These are phyloP conservation scores for Dynastes tityus DNA, from an alignment of 2,888 invertebrate genomes.

Conservation along the genomic window DNA sequence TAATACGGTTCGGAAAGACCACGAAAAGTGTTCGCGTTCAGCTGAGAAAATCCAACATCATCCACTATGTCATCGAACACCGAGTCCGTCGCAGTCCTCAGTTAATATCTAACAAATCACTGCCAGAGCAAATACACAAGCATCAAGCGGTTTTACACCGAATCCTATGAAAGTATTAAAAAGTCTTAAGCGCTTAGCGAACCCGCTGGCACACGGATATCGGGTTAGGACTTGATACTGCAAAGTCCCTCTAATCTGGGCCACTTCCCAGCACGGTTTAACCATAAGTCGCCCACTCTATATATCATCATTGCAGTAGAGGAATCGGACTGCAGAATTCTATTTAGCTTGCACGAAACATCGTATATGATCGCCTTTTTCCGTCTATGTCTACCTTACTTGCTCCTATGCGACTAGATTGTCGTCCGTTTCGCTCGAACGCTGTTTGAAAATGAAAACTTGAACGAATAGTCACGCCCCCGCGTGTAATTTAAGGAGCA, in stretches of 20 bases:
- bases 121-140: slow-evolving; percentile 64
- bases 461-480: slow-evolving; percentile 63
- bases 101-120: slow-evolving; percentile 70
- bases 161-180: slow-evolving; percentile 79
- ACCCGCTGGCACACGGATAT: slow-evolving; percentile 76
- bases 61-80: slow-evolving; percentile 62
- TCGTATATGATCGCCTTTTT: slow-evolving; percentile 59
- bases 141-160: slow-evolving; percentile 66
- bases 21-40: slow-evolving; percentile 38
- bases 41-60: slow-evolving; percentile 45
- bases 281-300: slow-evolving; percentile 83
- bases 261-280: slow-evolving; percentile 85
- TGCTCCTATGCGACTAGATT: slow-evolving; percentile 64
- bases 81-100: slow-evolving; percentile 58
- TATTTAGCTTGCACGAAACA: slow-evolving; percentile 54
- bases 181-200: slow-evolving; percentile 81
- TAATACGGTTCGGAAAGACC: slow-evolving; percentile 27
- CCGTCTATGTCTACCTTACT: slow-evolving; percentile 59
- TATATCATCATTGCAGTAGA: slow-evolving; percentile 74
- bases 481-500: slow-evolving; percentile 64
- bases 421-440: slow-evolving; percentile 11
- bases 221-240: slow-evolving; percentile 73
- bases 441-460: slow-evolving; percentile 58
- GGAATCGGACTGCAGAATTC: slow-evolving; percentile 51
- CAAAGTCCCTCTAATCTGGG: slow-evolving; percentile 79